Base-by-base conservation (phyloP, 2,113 vertebrate species). In the Fregetta grallaria region DNA sequence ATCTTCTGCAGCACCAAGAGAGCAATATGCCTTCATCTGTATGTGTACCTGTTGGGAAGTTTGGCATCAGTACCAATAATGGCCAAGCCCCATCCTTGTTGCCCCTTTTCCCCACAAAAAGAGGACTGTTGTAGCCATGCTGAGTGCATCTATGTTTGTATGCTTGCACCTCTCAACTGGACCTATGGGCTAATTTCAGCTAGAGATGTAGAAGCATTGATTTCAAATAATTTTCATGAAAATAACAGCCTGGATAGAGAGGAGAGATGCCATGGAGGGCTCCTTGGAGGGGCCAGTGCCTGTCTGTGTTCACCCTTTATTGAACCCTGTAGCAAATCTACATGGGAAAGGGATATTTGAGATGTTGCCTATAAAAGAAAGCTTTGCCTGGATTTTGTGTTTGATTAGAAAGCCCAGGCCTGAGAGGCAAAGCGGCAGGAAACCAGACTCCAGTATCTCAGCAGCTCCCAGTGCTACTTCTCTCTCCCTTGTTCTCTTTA, bases 371-470 rank as follows among this genome's bases (percentile, higher is more conserved):
- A 23, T 19, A 6, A 65, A 76, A 83, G 8, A 70, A 86, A 45
- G 17, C 49, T 78, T 92, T 10, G n/a, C 14, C 25, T 23, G 7
- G 11, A 84, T 10, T 53, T 86, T 44, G 13, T 23, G 29, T 30
- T 71, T 0, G 0, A 8, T 32, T 85, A 40, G 44, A 83, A 80
- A 68, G 18, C 26, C 15, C 9, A 49, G 29, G 3, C 29, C 36
- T 70, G 34, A 63, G 29, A 63, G 56, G 34, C 12, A 47, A 75
- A 76, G 9, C 0, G 0, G 10, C 13, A 67, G 49, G 36, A 76
- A 91, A 55, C 19, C 21, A 49, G 23, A 44, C 4, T 26, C 3
- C 12, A 29, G 36, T 13, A 78, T 15, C 29, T 52, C 22, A 36
- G 27, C 2, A 4, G 34, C 6, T 80, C 36, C 10, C 1, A 4